Base-by-base conservation (phyloP, 2,888 invertebrate genomes). In the Sesia apiformis region DNA sequence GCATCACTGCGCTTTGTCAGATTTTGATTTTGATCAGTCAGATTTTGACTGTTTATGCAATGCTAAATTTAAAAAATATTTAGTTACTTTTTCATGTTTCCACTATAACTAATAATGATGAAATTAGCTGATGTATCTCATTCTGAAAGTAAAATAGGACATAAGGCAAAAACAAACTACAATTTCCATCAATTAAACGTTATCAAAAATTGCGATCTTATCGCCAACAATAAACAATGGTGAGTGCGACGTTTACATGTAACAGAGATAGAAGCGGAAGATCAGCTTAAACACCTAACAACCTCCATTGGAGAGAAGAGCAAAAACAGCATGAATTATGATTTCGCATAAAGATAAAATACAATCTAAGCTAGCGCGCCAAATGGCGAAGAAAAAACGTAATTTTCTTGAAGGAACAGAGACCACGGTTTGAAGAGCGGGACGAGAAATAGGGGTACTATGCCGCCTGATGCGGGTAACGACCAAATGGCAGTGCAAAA, bases 311-410 rank as follows among this genome's bases (percentile, higher is more conserved):
- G 69, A 67, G 73, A 72, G 74, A 74, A 66, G 69, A 73, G 78
- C 80, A 83, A 82, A 81, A 86, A 83, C 78, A 80, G 76, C 69
- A 83, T 84, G 85, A 86, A 84, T 84, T 86, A 86, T 83, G 87
- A 85, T 86, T 84, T 82, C 84, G 71, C 83, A 84, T 86, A 84
- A 86, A 86, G 84, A 86, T 87, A 87, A 86, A 84, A 84, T 82
- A 87, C 81, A 85, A 84, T 81, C 81, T 83, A 82, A 84, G 83
- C 81, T 74, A 78, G 76, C 80, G 76, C 74, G 80, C 78, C 80
- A 83, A 87, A 85, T 81, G 81, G 78, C 67, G 74, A 69, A 79
- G 82, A 84, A 84, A 83, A 85, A 86, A 84, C 76, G 73, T 78
- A 77, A 81, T 84, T 82, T 84, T 74, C 77, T 80, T 70, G 67